Evolutionary conservation across 2,888 invertebrate genomes (phyloP).

Genomic region (Pandemis heparana): DNA sequence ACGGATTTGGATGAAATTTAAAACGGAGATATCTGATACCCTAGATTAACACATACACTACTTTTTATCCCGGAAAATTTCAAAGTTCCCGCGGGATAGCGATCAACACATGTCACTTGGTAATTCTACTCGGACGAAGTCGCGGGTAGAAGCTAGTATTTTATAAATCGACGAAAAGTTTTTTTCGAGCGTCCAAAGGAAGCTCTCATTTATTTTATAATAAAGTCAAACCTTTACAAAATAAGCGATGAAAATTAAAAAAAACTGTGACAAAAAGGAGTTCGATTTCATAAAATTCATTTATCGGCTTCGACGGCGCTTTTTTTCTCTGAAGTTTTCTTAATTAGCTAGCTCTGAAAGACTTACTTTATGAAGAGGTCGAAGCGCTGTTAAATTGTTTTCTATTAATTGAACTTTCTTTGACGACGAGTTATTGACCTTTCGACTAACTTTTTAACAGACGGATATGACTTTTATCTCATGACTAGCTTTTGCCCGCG

Average conservation of each 20-base stretch:
- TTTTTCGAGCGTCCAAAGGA: no score
- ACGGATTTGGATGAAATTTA: no score
- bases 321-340: constrained; percentile 53
- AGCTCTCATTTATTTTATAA: not conserved
- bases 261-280: constrained; percentile 56
- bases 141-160: no score
- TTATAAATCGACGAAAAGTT: no score
- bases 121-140: no score
- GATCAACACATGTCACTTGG: no score
- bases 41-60: no score
- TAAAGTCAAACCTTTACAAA: not conserved
- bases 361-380: constrained; percentile 45
- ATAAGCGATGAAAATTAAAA: constrained; percentile 47
- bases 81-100: no score
- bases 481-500: no score
- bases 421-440: constrained; percentile 47
- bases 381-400: constrained; percentile 46
- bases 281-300: constrained; percentile 68
- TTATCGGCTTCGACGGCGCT: constrained; percentile 62
- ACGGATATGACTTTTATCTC: constrained; percentile 17
- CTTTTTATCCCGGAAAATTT: no score
- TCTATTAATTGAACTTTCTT: constrained; percentile 50
- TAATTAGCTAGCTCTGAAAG: constrained; percentile 54
- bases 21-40: no score
- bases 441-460: constrained; percentile 45